These are phyloP conservation scores for Zonitis immaculata DNA, from an alignment of 2,888 invertebrate species.

Conservation along the genomic window DNA sequence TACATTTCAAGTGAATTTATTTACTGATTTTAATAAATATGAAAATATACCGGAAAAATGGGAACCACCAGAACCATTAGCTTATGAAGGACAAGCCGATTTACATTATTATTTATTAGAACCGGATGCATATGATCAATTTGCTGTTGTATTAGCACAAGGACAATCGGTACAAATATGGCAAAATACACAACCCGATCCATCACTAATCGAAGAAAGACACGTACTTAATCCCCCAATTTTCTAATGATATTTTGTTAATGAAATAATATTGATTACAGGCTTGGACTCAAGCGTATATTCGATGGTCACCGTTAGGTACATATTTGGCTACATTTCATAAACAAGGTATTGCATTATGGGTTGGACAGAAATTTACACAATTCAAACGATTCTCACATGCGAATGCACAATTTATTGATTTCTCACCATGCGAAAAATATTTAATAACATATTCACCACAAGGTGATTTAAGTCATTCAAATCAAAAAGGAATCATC, in stretches of 20 bases:
- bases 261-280: too few species aligned
- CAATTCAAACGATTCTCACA: slow-evolving; percentile 92
- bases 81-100: slow-evolving; percentile 89
- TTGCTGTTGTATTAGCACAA: slow-evolving; percentile 80
- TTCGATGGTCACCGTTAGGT: slow-evolving; percentile 96
- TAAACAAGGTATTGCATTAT: slow-evolving; percentile 89
- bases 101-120: slow-evolving; percentile 89
- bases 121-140: slow-evolving; percentile 95
- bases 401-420: slow-evolving; percentile 87
- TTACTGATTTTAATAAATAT: slow-evolving; percentile 94
- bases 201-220: slow-evolving; percentile 74
- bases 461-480: slow-evolving; percentile 58
- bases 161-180: slow-evolving; percentile 72
- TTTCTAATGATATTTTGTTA: too few species aligned
- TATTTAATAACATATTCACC: slow-evolving; percentile 94
- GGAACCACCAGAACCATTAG: slow-evolving; percentile 84
- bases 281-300: slow-evolving; percentile 95
- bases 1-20: slow-evolving; percentile 77
- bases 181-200: slow-evolving; percentile 87
- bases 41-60: slow-evolving; percentile 88
- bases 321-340: slow-evolving; percentile 97
- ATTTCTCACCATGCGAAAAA: slow-evolving; percentile 97
- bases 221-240: slow-evolving; percentile 59
- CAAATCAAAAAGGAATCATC: slow-evolving; percentile 77
- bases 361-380: slow-evolving; percentile 92